Percentiles rank a stretch among this genome's conserved stretches.
These are phyloP conservation scores for Rhodinocichla rosea DNA, from an alignment of 2,113 vertebrate genomes.

Conservation along the genomic window DNA sequence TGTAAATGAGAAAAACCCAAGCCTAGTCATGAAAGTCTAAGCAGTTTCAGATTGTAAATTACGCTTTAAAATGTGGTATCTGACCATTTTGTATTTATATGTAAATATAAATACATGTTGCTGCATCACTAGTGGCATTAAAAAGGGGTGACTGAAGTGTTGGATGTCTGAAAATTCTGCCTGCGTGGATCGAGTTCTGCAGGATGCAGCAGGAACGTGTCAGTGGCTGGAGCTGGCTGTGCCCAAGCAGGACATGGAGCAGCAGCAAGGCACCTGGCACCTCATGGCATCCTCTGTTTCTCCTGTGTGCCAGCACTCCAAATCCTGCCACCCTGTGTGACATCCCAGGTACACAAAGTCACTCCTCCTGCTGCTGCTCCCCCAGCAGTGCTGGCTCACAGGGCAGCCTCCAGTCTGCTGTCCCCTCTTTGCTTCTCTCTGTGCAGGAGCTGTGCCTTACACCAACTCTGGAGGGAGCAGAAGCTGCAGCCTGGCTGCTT, in stretches of 20 bases:
- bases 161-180: neutral
- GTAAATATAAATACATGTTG: slow-evolving; percentile 41
- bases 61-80: slow-evolving; percentile 20
- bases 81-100: slow-evolving; percentile 54
- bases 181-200: accelerated
- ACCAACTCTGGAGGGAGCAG: neutral
- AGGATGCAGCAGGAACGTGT: accelerated
- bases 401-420: neutral
- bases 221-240: neutral
- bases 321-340: neutral
- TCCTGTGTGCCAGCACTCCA: neutral
- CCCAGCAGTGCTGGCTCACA: neutral
- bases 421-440: neutral
- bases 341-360: neutral
- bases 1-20: slow-evolving; percentile 48
- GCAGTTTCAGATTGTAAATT: slow-evolving; percentile 43
- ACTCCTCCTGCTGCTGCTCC: neutral
- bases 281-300: neutral
- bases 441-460: neutral
- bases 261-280: neutral
- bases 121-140: slow-evolving; percentile 43
- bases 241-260: neutral
- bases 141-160: neutral
- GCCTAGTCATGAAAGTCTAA: slow-evolving; percentile 27
- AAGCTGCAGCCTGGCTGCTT: neutral